Base-by-base conservation (phyloP, 2,888 invertebrate genomes). In the Leptopilina syphax region DNA sequence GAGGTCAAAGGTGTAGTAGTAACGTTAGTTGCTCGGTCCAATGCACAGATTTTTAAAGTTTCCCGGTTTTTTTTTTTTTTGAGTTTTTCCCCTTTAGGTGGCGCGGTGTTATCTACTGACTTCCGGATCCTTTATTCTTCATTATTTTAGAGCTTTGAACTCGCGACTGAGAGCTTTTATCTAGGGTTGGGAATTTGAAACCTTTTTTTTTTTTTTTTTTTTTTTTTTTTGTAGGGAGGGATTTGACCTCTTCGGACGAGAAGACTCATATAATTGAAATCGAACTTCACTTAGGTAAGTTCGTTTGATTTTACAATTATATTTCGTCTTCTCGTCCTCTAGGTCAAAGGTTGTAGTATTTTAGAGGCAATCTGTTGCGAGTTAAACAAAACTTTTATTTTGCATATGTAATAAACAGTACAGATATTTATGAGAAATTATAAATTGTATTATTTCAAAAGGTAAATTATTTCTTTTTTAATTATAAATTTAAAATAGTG, bases 11-110 rank as follows among this genome's bases (percentile, higher is more conserved):
- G 18, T 60, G n/a, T n/a, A n/a, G 60, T 60, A 60, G 60, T 60
- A 60, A 60, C 60, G 60, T 60, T 60, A 60, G 60, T 60, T 60
- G 60, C 60, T 60, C 60, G 60, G 60, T 60, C 60, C 60, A 60
- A 18, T 60, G 0, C 60, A 60, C 18, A 60, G 60, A 60, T n/a
- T 60, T 60, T 60, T 60, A 18, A 60, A 60, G 18, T 60, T 60
- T 60, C 60, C 60, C 60, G 60, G 60, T 18, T 60, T 60, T 60
- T 60, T 6, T 18, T 60, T 60, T n/a, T n/a, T n/a, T n/a, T n/a
- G n/a, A 7, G 18, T 18, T 60, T 60, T 60, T 60, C 18, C 3
- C 13, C 12, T 7, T 18, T 60, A 60, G 60, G 18, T 60, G 60
- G 18, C 60, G 60, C 18, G 60, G 18, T 60, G 18, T 3, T 57